Conservation (phyloP, 2,113 vertebrate genomes). For the Sakesphorus luctuosus region DNA sequence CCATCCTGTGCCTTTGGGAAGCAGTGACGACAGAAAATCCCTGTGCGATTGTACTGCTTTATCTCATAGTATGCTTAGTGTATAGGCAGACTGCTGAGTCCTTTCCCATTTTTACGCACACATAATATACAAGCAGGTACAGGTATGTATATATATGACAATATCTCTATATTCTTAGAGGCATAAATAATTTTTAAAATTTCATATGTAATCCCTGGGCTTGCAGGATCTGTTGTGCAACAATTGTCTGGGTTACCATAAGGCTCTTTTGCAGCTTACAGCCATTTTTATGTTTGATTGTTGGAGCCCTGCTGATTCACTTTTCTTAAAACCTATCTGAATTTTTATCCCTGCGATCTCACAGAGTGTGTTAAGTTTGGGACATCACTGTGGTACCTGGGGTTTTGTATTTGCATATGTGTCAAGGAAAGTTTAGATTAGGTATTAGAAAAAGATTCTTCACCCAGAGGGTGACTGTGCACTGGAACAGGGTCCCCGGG, state of each 20-base stretch:
- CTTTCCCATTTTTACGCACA: not conserved
- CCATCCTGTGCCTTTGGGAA: fast-evolving
- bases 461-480: not conserved
- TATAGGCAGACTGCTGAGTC: not conserved
- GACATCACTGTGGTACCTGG: not conserved
- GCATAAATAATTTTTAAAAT: not conserved
- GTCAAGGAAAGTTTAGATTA: not conserved
- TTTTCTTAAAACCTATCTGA: not conserved
- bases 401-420: not conserved
- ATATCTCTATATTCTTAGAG: not conserved
- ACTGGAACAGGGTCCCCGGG: not conserved
- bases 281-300: not conserved
- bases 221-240: not conserved
- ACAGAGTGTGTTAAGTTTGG: fast-evolving
- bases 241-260: not conserved
- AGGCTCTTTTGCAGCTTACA: not conserved
- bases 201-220: not conserved
- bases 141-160: not conserved
- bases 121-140: not conserved
- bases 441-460: not conserved
- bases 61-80: not conserved
- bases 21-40: not conserved
- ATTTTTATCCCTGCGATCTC: not conserved
- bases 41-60: not conserved
- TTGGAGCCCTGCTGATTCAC: not conserved